Evolutionary conservation across 2,113 vertebrate genomes (phyloP), one percentile per base, ranked within the genome.

Genomic region (Podocnemis expansa): DNA sequence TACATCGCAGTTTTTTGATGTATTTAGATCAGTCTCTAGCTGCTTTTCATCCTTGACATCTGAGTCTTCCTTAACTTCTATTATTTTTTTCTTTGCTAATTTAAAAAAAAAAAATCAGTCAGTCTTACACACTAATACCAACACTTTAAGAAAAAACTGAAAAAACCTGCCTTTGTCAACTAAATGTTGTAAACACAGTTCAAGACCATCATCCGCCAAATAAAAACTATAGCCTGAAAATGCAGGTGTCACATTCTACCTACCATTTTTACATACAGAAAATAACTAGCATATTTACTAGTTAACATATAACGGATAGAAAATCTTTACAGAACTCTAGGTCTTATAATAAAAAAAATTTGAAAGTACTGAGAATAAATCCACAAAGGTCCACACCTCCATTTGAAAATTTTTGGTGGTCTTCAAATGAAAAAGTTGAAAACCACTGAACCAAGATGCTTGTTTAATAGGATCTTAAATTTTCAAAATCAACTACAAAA

Each of bases 11-110:
- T 60, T 51, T 89, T 96, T 88, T 84, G 75, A 54, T 38, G 2
- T 84, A 13, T 67, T 94, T 96, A 25, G 51, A 91, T 95, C 93
- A 90, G 16, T 91, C 83, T 95, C 95, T 96, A 90, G 55, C 67
- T 90, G 96, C 89, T 93, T 95, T 85, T 87, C 96, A 95, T 89
- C 19, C 45, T 84, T 87, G 45, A n/a, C 56, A 73, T 25, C 58
- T 6, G 80, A 90, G 10, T 56, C 96, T 91, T 96, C 92, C n/a
- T 94, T 88, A 95, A 60, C 2, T 82, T 94, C 89, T 60, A 79
- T 96, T 94, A 93, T 52, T 84, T 93, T 96, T 82, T 92, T 92
- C n/a, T 93, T 86, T 88, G 89, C 97, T 98, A 91, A 95, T 95
- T 63, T 93, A 93, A 95, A 97, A 88, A 97, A 97, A 90, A 89